Conservation (phyloP, 2,113 vertebrate genomes). For the Phrynosoma platyrhinos region DNA sequence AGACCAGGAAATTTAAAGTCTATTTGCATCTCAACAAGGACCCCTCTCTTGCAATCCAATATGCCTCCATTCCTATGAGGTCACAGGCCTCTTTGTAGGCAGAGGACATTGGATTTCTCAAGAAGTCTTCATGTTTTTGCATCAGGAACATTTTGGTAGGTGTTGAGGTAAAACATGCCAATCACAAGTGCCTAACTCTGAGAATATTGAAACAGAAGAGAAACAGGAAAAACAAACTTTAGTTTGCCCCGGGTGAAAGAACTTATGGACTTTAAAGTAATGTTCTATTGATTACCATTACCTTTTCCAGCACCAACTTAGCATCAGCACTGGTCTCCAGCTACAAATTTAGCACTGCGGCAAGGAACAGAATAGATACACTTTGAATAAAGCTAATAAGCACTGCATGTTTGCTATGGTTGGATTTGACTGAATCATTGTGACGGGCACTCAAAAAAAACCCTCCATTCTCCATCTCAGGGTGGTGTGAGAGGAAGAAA, state of each 20-base stretch:
- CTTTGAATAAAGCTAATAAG: background rate
- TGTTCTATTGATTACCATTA: background rate
- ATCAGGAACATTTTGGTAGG: no score
- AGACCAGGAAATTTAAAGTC: no score
- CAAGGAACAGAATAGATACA: background rate
- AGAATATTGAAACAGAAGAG: background rate
- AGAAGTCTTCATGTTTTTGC: no score
- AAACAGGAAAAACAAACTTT: background rate
- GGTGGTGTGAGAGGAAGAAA: background rate
- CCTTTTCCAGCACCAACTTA: background rate
- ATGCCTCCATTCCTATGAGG: no score
- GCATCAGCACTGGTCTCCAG: background rate
- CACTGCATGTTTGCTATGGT: background rate
- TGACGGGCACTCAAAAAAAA: background rate
- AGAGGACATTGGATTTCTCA: no score
- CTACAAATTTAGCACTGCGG: no score
- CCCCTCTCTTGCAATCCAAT: no score
- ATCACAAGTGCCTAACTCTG: no score
- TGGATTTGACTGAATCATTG: background rate
- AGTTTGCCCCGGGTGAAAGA: background rate
- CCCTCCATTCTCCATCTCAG: background rate
- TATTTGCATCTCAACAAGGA: no score
- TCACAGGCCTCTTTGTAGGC: no score
- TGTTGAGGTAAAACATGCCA: no score
- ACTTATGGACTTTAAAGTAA: background rate